Base-by-base conservation (phyloP, 1,140 invertebrate genomes). In the Brachionus asplanchnoidis region DNA sequence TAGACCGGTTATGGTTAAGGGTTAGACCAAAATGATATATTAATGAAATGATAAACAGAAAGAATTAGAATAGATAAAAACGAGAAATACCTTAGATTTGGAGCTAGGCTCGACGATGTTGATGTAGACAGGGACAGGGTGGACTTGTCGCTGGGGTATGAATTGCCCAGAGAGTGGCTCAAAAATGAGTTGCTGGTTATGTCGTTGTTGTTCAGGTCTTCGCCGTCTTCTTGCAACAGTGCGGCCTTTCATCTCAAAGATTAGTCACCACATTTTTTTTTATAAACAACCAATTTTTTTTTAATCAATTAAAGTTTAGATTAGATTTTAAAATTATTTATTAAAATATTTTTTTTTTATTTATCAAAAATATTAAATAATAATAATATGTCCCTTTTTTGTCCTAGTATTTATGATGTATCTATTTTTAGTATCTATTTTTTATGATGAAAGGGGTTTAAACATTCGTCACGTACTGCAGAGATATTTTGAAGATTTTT, bases 211-310 rank as follows among this genome's bases (percentile, higher is more conserved):
- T 86, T 86, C 56, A 87, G 87, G 36, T 88, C 88, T 42, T 89
- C 89, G 5, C 90, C 94, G 90, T 96, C 94, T 90, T 96, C 95
- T 88, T 94, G 94, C 87, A 95, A 93, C 23, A 98, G 89, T 40
- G 97, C 95, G 80, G 95, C 94, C 91, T 90, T 84, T 26, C 1
- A n/a, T 87, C 23, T 87, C 86, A 87, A 77, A 46, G 32, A 46
- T 46, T 46, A 46, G 44, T 46, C 44, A 32, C 32, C 32, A 0
- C 1, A 0, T 14, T 46, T 46, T 12, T 46, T 46, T 46, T n/a
- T 46, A 14, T 46, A 14, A 46, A 1, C 44, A 46, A 46, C 44
- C 44, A 46, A 46, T 46, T 42, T 42, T 5, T 42, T 42, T 42
- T 42, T n/a, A n/a, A n/a, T n/a, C n/a, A n/a, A n/a, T n/a, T n/a